Base-by-base conservation (phyloP, 1,140 invertebrate genomes). In the Caligus rogercresseyi region DNA sequence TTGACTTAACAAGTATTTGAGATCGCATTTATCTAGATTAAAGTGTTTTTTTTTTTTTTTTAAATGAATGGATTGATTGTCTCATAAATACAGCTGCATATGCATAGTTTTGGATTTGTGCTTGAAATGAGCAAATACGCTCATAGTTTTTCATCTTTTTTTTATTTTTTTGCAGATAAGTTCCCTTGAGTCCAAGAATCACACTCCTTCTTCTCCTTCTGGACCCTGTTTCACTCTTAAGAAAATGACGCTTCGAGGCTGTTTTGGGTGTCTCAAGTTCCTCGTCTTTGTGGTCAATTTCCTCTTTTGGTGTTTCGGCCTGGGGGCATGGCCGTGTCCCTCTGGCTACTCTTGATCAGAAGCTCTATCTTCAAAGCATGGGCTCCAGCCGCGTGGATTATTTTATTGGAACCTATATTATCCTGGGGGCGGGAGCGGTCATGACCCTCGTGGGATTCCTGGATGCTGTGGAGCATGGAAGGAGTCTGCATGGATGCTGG, bases 371-470 rank as follows among this genome's bases (percentile, higher is more conserved):
- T 20, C 54, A 56, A 21, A 56, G 54, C 14, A 16, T 56, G 20
- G 54, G 54, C 2, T 20, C 54, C 18, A 18, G 24, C 24, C 54
- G 24, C 19, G 75, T 80, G 21, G 81, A 83, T 69, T 85, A 82
- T 68, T 78, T 81, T 67, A 79, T 79, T 68, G 80, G 85, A 65
- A 73, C 85, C 60, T 83, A 85, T 72, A 79, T 89, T 56, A 75
- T 91, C 64, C 77, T 95, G 64, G 81, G 79, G 3, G 78, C 84
- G 60, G 90, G 90, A 2, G 72, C 80, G 43, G 70, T 94, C 26
- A 83, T 94, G 70, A 81, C 91, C 66, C 70, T 88, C 52, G 82
- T 92, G 20, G 85, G 88, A 16, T 86, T 94, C 73, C 79, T 93
- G 25, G 91, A 59, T 94, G 89, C 71, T 90, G 86, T 72, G 90